Evolutionary conservation across 2,797 vertebrate genomes (phyloP).

Genomic region (Alectoris magna): DNA sequence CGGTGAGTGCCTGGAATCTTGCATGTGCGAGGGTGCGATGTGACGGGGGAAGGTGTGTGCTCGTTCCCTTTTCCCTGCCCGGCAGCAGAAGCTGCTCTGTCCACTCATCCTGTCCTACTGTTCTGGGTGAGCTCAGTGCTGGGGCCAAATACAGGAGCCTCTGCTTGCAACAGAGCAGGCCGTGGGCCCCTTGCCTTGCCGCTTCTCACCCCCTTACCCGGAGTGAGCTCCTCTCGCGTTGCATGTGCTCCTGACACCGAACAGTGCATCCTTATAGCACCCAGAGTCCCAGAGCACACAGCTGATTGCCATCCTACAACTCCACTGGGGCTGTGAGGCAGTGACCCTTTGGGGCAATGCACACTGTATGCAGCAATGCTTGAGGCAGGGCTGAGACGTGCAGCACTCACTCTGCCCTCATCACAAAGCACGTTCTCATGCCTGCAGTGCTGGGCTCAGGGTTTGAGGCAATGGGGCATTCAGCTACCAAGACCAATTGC

Average conservation of each 20-base stretch:
- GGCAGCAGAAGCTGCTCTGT: background rate
- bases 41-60: background rate
- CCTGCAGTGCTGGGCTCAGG: background rate
- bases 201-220: background rate
- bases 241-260: background rate
- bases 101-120: background rate
- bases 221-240: background rate
- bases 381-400: background rate
- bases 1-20: background rate
- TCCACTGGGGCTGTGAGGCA: background rate
- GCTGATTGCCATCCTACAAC: background rate
- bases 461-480: rapidly evolving
- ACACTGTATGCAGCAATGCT: background rate
- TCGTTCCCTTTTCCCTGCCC: background rate
- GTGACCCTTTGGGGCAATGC: background rate
- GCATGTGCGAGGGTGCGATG: background rate
- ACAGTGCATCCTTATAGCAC: background rate
- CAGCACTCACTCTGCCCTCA: background rate
- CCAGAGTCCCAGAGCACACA: background rate
- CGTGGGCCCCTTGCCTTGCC: background rate
- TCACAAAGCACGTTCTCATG: background rate
- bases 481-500: slow-evolving; percentile 41
- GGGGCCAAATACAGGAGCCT: background rate
- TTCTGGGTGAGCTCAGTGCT: background rate
- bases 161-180: background rate